phyloP scores from a whole-genome alignment of 2,113 vertebrate species.

The Lanius ludovicianus region DNA sequence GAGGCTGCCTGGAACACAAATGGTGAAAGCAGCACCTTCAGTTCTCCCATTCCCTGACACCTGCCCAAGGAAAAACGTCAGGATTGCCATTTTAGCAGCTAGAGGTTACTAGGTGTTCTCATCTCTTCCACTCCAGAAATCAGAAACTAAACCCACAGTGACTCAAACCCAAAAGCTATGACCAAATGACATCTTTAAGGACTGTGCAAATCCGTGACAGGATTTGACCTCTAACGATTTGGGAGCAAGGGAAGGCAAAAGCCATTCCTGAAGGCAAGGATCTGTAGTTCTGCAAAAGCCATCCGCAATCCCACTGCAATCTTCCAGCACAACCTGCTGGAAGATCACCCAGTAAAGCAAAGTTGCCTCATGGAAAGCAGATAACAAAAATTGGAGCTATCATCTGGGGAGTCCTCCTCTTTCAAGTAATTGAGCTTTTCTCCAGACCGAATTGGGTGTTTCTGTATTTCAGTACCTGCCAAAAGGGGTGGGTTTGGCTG shows the following conservation, averaged over 20 bases:
- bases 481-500: slow-evolving; percentile 52
- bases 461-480: slow-evolving; percentile 36
- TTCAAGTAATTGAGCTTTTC: neutral
- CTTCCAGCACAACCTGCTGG: neutral
- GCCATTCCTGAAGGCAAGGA: neutral
- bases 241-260: neutral
- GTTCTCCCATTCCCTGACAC: neutral
- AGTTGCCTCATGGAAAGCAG: neutral
- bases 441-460: neutral
- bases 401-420: neutral
- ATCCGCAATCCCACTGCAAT: neutral
- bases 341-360: neutral
- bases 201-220: accelerated
- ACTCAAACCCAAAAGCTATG: neutral
- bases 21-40: neutral
- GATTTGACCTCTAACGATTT: neutral
- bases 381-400: neutral
- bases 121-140: neutral
- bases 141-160: neutral
- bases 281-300: neutral
- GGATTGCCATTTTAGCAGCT: neutral
- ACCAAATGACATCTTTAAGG: neutral
- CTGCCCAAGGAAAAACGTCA: neutral
- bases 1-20: neutral
- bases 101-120: neutral